These are phyloP conservation scores for Gallinago media DNA, from an alignment of 2,113 vertebrate species.

Conservation along the genomic window DNA sequence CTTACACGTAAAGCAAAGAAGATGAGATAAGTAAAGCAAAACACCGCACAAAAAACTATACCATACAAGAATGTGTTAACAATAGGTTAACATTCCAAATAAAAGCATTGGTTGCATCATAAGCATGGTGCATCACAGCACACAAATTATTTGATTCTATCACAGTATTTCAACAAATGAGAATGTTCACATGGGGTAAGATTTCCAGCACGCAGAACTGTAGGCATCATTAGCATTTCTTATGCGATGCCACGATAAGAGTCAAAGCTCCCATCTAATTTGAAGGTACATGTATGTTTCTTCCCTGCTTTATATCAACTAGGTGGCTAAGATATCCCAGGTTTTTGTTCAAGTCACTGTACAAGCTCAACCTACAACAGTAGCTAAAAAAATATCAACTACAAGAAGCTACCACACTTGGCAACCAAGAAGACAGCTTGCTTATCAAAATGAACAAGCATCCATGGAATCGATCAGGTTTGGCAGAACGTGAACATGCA, in stretches of 20 bases:
- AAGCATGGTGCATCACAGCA: neutral
- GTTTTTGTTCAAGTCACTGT: neutral
- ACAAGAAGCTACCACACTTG: neutral
- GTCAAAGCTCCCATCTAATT: neutral
- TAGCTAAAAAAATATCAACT: neutral
- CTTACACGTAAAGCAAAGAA: slow-evolving; percentile 32
- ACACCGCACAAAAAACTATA: neutral
- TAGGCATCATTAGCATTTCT: fast-evolving
- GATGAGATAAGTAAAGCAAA: slow-evolving; percentile 53
- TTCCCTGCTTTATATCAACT: neutral
- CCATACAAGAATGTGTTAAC: neutral
- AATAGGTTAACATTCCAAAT: neutral
- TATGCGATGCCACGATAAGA: neutral
- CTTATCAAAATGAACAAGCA: neutral
- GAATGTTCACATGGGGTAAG: neutral
- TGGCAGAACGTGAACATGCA: fast-evolving
- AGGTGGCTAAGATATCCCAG: neutral
- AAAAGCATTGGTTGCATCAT: neutral
- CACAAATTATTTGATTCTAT: neutral
- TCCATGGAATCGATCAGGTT: neutral
- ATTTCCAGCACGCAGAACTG: fast-evolving
- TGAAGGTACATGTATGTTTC: neutral
- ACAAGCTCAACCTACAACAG: neutral
- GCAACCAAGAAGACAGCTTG: neutral
- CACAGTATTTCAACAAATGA: neutral